These are phyloP conservation scores for Lontra canadensis DNA, from an alignment of 2,113 vertebrate genomes.

Conservation along the genomic window DNA sequence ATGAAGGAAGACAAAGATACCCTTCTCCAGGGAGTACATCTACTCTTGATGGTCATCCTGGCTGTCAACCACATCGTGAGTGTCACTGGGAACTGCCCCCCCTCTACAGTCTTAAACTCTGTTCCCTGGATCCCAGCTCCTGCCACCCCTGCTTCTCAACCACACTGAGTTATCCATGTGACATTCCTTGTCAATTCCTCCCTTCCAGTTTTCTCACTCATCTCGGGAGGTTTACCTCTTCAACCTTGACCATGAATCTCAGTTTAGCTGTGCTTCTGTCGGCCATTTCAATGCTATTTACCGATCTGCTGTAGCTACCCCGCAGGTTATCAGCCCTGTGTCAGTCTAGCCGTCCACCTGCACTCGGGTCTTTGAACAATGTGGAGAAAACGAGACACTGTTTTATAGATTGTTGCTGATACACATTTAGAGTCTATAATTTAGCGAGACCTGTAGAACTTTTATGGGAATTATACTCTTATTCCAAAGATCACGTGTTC, in stretches of 20 bases:
- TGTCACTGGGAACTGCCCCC: not conserved
- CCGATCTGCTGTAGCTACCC: not conserved
- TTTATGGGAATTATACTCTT: not conserved
- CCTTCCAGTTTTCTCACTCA: not conserved
- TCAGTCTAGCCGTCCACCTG: not conserved
- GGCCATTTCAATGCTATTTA: not conserved
- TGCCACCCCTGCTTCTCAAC: not conserved
- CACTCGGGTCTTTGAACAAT: not conserved
- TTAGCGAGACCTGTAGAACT: not conserved
- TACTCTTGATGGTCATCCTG: accelerated
- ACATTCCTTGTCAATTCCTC: not conserved
- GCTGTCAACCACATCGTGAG: not conserved
- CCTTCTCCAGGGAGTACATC: not conserved
- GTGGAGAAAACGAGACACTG: not conserved
- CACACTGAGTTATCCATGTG: not conserved
- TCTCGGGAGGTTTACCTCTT: not conserved
- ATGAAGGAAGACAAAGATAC: not conserved
- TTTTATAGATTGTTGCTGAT: not conserved
- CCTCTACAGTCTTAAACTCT: not conserved
- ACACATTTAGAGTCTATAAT: not conserved
- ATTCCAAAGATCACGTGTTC: not conserved
- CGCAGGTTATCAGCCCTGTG: not conserved
- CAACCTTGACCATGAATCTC: not conserved
- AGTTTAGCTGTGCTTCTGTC: not conserved
- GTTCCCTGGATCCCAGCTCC: not conserved